Conservation (phyloP, 2,888 invertebrate species). For the Apodemia hepburni region DNA sequence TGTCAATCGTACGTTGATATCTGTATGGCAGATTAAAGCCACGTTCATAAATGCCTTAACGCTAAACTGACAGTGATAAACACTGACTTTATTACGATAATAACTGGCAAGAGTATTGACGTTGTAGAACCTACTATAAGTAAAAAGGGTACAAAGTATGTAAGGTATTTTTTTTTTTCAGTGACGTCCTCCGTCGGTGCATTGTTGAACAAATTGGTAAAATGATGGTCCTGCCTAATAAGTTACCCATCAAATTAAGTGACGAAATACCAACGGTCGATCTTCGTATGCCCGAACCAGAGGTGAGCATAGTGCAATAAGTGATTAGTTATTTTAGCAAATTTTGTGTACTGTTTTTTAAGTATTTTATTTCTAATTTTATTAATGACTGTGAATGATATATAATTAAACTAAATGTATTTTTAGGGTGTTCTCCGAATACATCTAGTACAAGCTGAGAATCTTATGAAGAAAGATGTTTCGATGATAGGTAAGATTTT, state of each 20-base stretch:
- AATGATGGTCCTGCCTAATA: constrained; percentile 97
- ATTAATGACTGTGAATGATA: no score
- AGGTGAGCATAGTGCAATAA: constrained; percentile 76
- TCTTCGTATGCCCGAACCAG: constrained; percentile 94
- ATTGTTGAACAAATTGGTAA: constrained; percentile 95
- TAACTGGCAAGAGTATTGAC: no score
- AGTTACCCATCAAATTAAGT: constrained; percentile 93
- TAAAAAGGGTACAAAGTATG: no score
- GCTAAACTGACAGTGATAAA: no score
- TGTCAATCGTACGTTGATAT: no score
- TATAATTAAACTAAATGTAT: background rate
- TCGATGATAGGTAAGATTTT: constrained; percentile 86
- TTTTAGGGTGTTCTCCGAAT: constrained; percentile 94
- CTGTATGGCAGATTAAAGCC: no score
- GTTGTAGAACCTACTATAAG: no score
- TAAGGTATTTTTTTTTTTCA: constrained; percentile 51
- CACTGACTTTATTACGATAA: no score
- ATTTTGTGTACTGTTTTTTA: no score
- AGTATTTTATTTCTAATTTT: no score
- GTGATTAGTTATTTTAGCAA: no score
- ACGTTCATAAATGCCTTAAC: no score
- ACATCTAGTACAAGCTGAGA: constrained; percentile 95
- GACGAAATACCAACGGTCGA: constrained; percentile 90
- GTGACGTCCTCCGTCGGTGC: constrained; percentile 92
- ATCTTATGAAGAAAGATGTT: constrained; percentile 97